These are phyloP conservation scores for Cygnus atratus DNA, from an alignment of 2,113 vertebrate species.

Conservation along the genomic window DNA sequence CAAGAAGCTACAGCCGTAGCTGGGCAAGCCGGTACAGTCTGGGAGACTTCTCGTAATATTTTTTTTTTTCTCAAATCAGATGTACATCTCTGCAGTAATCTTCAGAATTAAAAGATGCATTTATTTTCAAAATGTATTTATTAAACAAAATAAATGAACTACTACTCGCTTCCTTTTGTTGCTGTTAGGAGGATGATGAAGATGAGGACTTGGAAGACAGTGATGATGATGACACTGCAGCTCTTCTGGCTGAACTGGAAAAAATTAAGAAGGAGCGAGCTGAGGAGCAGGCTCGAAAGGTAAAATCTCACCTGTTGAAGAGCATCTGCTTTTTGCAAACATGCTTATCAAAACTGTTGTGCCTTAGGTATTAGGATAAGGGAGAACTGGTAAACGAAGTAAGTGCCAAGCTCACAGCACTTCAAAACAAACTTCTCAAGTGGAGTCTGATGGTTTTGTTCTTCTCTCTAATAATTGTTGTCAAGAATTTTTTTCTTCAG, in stretches of 20 bases:
- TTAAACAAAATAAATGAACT: not conserved
- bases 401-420: not conserved
- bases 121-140: not conserved
- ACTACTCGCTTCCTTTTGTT: not conserved
- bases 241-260: slow-evolving; percentile 94
- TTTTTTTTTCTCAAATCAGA: not conserved
- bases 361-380: not conserved
- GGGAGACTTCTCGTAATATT: not conserved
- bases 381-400: not conserved
- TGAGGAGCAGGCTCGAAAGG: slow-evolving; percentile 95
- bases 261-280: slow-evolving; percentile 98
- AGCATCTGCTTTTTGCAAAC: not conserved
- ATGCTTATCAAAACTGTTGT: not conserved
- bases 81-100: not conserved
- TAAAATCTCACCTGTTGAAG: slow-evolving; percentile 51
- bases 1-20: not conserved
- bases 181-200: slow-evolving; percentile 78
- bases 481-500: not conserved
- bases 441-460: not conserved
- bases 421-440: not conserved
- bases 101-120: not conserved
- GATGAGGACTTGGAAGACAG: slow-evolving; percentile 92
- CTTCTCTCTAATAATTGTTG: not conserved
- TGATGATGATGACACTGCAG: slow-evolving; percentile 94
- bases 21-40: not conserved